Base-by-base conservation (phyloP, 1,140 invertebrate species). In the Hyles vespertilio region DNA sequence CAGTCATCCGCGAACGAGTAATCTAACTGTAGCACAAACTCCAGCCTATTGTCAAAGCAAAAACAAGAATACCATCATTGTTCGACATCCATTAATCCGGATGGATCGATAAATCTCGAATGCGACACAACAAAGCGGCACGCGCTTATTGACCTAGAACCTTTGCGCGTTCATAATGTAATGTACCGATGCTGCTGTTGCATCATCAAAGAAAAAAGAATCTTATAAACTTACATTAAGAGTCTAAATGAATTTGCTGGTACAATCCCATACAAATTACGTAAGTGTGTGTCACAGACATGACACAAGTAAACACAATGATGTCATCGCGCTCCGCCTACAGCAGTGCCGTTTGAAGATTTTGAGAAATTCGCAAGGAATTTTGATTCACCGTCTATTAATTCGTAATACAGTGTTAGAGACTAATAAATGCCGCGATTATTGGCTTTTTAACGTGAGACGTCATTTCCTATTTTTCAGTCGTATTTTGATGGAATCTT, bases 131-230 rank as follows among this genome's bases (percentile, higher is more conserved):
- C 72, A 70, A 69, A 65, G 52, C 61, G 34, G 66, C 70, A 65
- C 73, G 74, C 76, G 72, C 77, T 57, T 65, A 73, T 52, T 74
- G 78, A 79, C 80, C 78, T 79, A 81, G 77, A 83, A 76, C 80
- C 62, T 48, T 51, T 62, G 59, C 64, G 70, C 63, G 51, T 63
- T 51, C 49, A 47, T 44, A 63, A 61, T 72, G 58, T 72, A 64
- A 40, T 72, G 63, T 61, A 67, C 62, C 67, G 56, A 59, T 70
- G 65, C 22, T 33, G 36, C 4, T 40, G 36, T 22, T 22, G 36
- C 36, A 40, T 8, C 8, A 40, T 8, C 5, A 40, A 40, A 5
- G 36, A 40, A 40, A 40, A 40, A 40, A 40, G 22, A 5, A 8
- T 40, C 36, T 40, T 40, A 8, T 40, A 8, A 5, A 5, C 36